Base-by-base conservation (phyloP, 2,888 invertebrate genomes). In the Sisyra terminalis region DNA sequence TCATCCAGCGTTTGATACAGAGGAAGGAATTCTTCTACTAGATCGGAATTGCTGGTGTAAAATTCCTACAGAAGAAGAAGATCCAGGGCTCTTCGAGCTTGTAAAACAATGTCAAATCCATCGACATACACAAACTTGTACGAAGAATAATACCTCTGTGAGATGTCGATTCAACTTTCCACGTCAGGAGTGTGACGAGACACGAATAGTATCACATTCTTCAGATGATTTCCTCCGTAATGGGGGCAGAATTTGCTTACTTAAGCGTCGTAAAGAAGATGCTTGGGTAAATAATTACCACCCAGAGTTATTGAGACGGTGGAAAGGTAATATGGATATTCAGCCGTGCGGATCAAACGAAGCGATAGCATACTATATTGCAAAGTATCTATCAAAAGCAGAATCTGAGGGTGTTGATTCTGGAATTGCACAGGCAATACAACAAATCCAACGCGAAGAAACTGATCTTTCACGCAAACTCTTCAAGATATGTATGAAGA, bases 401-500 rank as follows among this genome's bases (percentile, higher is more conserved):
- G 47, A 49, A 39, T 48, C 48, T 18, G 29, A 16, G 38, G 45
- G 30, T 11, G 18, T 45, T 5, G 46, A 46, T 47, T 2, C 39
- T 34, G 44, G 40, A 14, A 37, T 50, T 10, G 46, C 49, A 24
- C 46, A 50, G 37, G 53, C 52, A 24, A 50, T 52, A 15, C 43
- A 43, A 36, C 24, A 50, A 46, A 49, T 49, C 13, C 45, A 46
- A 38, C 44, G 48, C 4, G 50, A 51, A 42, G 49, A 51, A 29
- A 16, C 46, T 7, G 44, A 52, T 32, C 24, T 52, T 17, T 49
- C 51, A 14, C 47, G 48, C 24, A 50, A 50, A 29, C 46, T 55
- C 6, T 55, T 55, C 39, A 47, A 39, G 29, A 46, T 53, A 44
- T 55, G 52, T 30, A 54, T 55, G 53, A 41, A 41, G 13, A 53